Conservation (phyloP, 2,113 vertebrate genomes). For the Actenoides lindsayi region DNA sequence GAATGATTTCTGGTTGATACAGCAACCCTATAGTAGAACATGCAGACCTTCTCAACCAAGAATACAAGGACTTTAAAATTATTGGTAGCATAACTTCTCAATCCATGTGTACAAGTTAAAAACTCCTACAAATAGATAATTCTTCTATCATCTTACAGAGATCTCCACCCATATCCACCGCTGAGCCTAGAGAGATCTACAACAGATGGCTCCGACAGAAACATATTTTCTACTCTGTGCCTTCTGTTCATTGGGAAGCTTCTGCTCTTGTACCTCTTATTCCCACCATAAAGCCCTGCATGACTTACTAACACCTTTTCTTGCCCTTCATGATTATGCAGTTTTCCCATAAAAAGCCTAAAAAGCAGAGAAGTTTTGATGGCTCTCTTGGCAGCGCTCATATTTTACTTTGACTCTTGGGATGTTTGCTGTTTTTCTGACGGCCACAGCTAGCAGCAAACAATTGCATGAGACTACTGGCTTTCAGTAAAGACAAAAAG, state of each 20-base stretch:
- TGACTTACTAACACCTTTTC: neutral
- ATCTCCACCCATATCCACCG: slow-evolving; percentile 24
- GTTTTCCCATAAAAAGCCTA: neutral
- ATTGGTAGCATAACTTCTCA: neutral
- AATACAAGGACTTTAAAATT: neutral
- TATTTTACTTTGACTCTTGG: neutral
- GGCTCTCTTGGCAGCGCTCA: neutral
- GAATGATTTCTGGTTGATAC: neutral
- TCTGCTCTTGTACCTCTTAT: slow-evolving; percentile 41
- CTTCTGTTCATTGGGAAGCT: slow-evolving; percentile 58
- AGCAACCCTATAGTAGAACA: neutral
- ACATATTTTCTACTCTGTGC: slow-evolving; percentile 57
- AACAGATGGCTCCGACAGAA: slow-evolving; percentile 63
- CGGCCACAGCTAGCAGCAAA: neutral
- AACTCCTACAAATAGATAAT: slow-evolving; percentile 1
- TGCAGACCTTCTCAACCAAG: neutral
- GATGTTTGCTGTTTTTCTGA: neutral
- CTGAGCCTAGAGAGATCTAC: slow-evolving; percentile 47
- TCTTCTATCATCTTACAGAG: neutral
- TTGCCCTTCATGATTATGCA: neutral
- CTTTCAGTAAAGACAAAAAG: neutral
- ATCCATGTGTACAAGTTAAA: neutral
- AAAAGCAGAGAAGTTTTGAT: neutral
- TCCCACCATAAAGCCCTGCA: slow-evolving; percentile 17
- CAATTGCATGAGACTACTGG: neutral